Evolutionary conservation across 1,140 invertebrate species (phyloP), one percentile per base, ranked within the genome.

Genomic region (Diorhabda carinulata): DNA sequence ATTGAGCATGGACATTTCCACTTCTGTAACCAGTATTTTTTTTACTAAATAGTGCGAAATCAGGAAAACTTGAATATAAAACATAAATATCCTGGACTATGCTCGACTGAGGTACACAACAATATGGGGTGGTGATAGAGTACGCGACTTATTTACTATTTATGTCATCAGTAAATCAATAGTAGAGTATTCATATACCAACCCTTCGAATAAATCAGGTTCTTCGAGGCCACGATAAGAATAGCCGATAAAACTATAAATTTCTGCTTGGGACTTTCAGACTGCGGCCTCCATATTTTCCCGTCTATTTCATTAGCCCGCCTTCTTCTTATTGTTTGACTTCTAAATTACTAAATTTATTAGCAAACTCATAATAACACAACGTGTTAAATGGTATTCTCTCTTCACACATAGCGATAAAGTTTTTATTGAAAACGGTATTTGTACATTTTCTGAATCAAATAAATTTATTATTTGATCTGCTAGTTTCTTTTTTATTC

Each of bases 91-190:
- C 25, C 25, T 25, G 25, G 25, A 25, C 25, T 25, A 25, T 25
- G 25, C 25, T 25, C 25, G 25, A 52, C n/a, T 52, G 47, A 52
- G 3, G n/a, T 52, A 52, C 47, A 52, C 47, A 52, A 52, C 47
- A 52, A 52, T 52, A 52, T 52, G 47, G 47, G 47, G 47, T 52
- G n/a, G 47, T 52, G 47, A 52, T 52, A 52, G n/a, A 52, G 47
- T 52, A 52, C 47, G 3, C 47, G 47, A 52, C 47, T 52, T 52
- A 52, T 52, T 52, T 52, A 52, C 47, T n/a, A 52, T 52, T 52
- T 52, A 52, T 52, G 47, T 52, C 47, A 52, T 52, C 47, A 52
- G 47, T 52, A 52, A 52, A 52, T 52, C 47, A 52, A 52, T 52
- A 8, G 47, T 52, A 52, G 6, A 52, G 47, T 52, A 52, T 52